A percentile compares a stretch with the other conserved stretches of the same genome.
These are phyloP conservation scores for Colletes gigas DNA, from an alignment of 1,140 invertebrate genomes.

Conservation along the genomic window DNA sequence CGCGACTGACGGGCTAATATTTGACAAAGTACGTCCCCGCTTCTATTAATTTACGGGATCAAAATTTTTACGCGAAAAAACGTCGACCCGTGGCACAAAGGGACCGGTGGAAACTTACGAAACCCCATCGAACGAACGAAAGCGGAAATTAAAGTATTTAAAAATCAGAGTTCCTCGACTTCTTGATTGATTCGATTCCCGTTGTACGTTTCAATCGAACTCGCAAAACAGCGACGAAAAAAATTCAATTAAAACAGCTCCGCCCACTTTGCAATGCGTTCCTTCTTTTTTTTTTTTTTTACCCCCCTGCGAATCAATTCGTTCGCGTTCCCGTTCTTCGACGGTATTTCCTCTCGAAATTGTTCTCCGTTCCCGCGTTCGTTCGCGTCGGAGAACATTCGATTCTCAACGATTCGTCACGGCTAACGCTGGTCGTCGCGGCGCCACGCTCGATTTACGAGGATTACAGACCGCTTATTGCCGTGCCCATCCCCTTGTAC, in stretches of 20 bases:
- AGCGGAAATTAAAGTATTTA: neutral
- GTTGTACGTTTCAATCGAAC: constrained; percentile 8
- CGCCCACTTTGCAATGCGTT: neutral
- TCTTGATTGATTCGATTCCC: neutral
- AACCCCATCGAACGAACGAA: neutral
- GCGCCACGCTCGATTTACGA: constrained; percentile 69
- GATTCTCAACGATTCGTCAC: constrained; percentile 47
- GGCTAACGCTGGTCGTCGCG: constrained; percentile 39
- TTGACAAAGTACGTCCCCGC: no score
- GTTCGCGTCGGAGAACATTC: constrained; percentile 28
- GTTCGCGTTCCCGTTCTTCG: neutral
- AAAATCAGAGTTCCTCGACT: neutral
- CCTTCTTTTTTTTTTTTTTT: neutral
- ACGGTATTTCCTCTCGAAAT: neutral
- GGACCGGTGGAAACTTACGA: no score
- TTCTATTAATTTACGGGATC: no score
- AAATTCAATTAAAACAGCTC: constrained; percentile 31
- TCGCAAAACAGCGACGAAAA: neutral
- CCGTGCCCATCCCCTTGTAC: neutral
- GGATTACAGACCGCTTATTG: constrained; percentile 62
- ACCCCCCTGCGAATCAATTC: neutral
- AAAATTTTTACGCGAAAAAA: no score
- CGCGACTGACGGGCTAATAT: no score
- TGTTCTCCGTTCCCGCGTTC: neutral
- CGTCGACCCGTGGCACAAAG: no score